phyloP scores from a whole-genome alignment of 2,888 invertebrate genomes.

The Antheraea assamensis region DNA sequence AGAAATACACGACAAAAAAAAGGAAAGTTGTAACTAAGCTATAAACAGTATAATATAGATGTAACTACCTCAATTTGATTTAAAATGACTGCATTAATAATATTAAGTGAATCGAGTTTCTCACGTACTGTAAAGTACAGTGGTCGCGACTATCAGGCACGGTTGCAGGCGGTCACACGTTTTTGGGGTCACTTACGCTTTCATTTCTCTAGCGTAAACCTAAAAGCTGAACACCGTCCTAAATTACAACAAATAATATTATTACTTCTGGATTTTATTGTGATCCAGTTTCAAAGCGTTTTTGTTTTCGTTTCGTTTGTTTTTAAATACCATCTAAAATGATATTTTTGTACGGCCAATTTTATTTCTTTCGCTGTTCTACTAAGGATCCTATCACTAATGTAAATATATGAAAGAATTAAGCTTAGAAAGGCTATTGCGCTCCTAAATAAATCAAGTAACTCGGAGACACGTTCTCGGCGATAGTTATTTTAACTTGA shows the following conservation, averaged over 20 bases:
- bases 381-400: too few relatives aligned
- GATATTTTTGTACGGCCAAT: not conserved
- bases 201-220: constrained; percentile 13
- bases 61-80: not conserved
- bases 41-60: too few relatives aligned
- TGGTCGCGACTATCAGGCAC: not conserved
- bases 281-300: not conserved
- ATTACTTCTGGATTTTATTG: not conserved
- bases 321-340: not conserved
- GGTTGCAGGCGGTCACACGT: not conserved
- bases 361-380: too few relatives aligned
- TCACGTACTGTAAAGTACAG: not conserved
- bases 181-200: constrained; percentile 21
- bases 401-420: too few relatives aligned
- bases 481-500: too few relatives aligned
- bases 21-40: too few relatives aligned
- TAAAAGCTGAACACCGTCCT: not conserved
- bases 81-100: not conserved
- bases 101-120: not conserved
- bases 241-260: not conserved
- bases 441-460: not conserved
- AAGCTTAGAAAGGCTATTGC: too few relatives aligned
- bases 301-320: not conserved
- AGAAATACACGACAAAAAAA: too few relatives aligned
- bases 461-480: too few relatives aligned